These are phyloP conservation scores for Carabus problematicus DNA, from an alignment of 2,888 invertebrate genomes.

Conservation along the genomic window DNA sequence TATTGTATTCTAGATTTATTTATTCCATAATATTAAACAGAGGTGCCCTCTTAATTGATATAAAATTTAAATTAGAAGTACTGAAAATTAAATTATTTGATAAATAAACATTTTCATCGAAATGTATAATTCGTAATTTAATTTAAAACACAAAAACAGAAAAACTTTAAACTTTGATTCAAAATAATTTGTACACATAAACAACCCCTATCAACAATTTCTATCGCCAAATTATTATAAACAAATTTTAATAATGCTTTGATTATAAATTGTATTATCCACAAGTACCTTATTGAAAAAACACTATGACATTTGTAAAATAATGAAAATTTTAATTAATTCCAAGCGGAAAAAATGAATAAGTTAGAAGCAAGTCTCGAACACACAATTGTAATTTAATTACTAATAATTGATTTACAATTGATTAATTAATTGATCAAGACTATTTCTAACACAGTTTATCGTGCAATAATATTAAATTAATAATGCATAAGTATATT, in stretches of 20 bases:
- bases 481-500: constrained; percentile 34
- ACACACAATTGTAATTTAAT: constrained; percentile 35
- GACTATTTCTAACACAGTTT: constrained; percentile 40
- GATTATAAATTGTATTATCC: neutral
- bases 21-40: too few species aligned
- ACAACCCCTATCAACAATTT: neutral
- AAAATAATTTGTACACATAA: neutral
- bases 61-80: too few species aligned
- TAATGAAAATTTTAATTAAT: neutral
- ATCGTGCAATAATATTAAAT: constrained; percentile 34
- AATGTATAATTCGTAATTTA: too few species aligned
- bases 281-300: neutral
- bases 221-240: constrained; percentile 1
- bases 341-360: constrained; percentile 21
- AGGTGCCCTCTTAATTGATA: too few species aligned
- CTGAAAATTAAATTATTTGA: too few species aligned
- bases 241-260: neutral
- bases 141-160: too few species aligned
- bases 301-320: neutral
- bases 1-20: too few species aligned
- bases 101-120: too few species aligned
- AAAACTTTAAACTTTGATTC: too few species aligned
- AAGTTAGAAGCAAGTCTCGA: constrained; percentile 42
- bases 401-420: constrained; percentile 29
- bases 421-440: constrained; percentile 33